Base-by-base conservation (phyloP, 1,140 invertebrate genomes). In the Eurosta solidaginis region DNA sequence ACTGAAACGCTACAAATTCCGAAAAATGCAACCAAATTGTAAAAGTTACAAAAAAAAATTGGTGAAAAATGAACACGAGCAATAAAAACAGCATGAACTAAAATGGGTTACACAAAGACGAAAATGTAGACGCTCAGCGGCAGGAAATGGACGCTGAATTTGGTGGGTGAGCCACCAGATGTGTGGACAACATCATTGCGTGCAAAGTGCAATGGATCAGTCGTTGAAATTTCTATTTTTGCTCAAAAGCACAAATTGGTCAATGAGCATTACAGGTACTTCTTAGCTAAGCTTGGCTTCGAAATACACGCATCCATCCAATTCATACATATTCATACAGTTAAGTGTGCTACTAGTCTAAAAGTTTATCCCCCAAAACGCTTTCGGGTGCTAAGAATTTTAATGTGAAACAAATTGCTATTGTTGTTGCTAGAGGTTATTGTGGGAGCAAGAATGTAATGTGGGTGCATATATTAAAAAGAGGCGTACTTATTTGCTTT, bases 201-300 rank as follows among this genome's bases (percentile, higher is more conserved):
- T 85, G 83, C 84, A 80, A 85, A 85, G 83, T 84, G 83, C 83
- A 84, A 84, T 84, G 83, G 59, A 85, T 85, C 83, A 84, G 82
- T 81, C 84, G 84, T 82, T 84, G 82, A 85, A 85, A 85, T 85
- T 85, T n/a, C n/a, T n/a, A n/a, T n/a, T 85, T 85, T 81, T 85
- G 83, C 84, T 85, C 83, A 85, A 80, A 77, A 84, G 81, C 82
- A 80, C 85, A 85, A 85, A 85, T 85, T 85, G 83, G 83, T 85
- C 83, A 85, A 84, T 83, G 82, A 85, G 81, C 83, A 81, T 81
- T 84, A 82, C 83, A 83, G 82, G 80, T 81, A 78, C 77, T 81
- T 80, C n/a, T n/a, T n/a, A n/a, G n/a, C n/a, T n/a, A n/a, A n/a
- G n/a, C n/a, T n/a, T n/a, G n/a, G n/a, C n/a, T n/a, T n/a, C n/a